Base-by-base conservation (phyloP, 1,140 invertebrate genomes). In the Meloidogyne hapla region DNA sequence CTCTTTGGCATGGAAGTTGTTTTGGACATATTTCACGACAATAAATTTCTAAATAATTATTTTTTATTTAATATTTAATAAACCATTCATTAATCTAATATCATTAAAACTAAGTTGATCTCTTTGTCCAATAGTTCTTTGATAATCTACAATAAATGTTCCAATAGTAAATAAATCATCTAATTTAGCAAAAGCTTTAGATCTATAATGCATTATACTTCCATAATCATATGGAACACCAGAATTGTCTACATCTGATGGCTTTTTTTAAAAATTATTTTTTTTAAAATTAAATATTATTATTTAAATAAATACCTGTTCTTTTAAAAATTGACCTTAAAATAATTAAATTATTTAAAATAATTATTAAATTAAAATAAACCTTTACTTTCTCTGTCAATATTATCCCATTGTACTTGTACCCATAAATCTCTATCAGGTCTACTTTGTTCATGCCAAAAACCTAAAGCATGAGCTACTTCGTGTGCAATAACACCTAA, bases 401-500 rank as follows among this genome's bases (percentile, higher is more conserved):
- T 86, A 69, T 86, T 86, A 64, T 87, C 85, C 85, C 86, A 86
- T 64, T 77, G 66, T 28, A 85, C 76, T 28, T 69, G 62, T 15
- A 80, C 77, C 26, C 65, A 77, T 26, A 74, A 63, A 69, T 86
- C 84, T 18, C 85, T 71, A 72, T 87, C 86, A 4, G 86, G 86
- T 18, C 85, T 38, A 18, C 74, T 79, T 73, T 88, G 87, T 70
- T 87, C 86, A 76, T 87, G 87, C 86, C 87, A 88, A 70, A 88
- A 88, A 12, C 87, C 87, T 18, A 88, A 76, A n/a, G 87, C 87
- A 68, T 88, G 87, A 1, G 87, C 87, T 21, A 88, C 83, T 74
- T 88, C 87, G 76, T 88, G 87, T 18, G 87, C 87, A 75, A 88
- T 88, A 15, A 88, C 86, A n/a, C 87, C 87, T 15, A 88, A 75